Evolutionary conservation across 2,797 vertebrate species (phyloP), one percentile per base, ranked within the genome.

Genomic region (Benthosema pterotum): DNA sequence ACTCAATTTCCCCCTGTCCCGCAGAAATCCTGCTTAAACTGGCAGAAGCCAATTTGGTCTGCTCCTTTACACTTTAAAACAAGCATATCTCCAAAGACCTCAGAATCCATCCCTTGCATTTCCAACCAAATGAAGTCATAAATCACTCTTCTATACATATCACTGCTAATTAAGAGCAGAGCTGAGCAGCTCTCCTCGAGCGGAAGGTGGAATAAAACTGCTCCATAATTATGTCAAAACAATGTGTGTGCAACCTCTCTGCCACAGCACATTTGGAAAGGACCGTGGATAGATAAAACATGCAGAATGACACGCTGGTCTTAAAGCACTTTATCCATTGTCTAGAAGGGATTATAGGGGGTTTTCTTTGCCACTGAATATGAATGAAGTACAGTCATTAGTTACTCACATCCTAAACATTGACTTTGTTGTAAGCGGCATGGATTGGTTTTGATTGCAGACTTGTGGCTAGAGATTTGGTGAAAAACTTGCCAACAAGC

Each of bases 161-260:
- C 83, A 78, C 66, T 83, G 85, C 80, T 91, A 89, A 92, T 90
- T 91, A 90, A 88, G 85, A 79, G 72, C 79, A 74, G 76, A 66
- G 80, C 83, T 87, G 82, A 68, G 83, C 83, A 77, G 71, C 76
- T 81, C 65, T 79, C 60, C 66, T 78, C 42, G 80, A 74, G 65
- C 63, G 19, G 74, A 87, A 84, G 83, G 80, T 68, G 78, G 77
- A 87, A 84, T 81, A 63, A 79, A 86, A 74, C 56, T 28, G 52
- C 50, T 78, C 81, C 77, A 50, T 91, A 90, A 92, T 91, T 90
- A 91, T 77, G 84, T 87, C 82, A 77, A 84, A 89, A 90, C 87
- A 82, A 86, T 87, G 82, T 82, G 80, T 85, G 80, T 78, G 75
- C 82, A 74, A 67, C 65, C 64, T 79, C 67, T 52, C 75, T 72